Percentiles rank a stretch among this genome's conserved stretches.
Conservation (phyloP, 30 jellyfish, hydroid and myxozoan genomes). For the Cassiopea andromeda region DNA sequence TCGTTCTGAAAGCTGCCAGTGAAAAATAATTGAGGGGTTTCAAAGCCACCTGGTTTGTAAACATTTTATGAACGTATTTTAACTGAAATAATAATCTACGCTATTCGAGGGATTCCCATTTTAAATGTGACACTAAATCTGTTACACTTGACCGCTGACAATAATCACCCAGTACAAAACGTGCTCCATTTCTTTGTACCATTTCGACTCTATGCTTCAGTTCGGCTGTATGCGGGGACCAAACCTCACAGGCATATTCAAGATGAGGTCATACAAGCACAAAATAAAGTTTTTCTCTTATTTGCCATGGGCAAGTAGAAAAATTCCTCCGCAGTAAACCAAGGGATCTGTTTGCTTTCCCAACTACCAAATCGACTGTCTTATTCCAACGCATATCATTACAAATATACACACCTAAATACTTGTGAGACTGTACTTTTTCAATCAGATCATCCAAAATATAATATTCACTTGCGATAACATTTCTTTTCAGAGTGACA, state of each 20-base stretch:
- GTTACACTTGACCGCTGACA: conserved; percentile 57
- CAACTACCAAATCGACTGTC: background rate
- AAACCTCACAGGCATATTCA: conserved; percentile 73
- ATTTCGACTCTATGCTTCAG: conserved; percentile 38
- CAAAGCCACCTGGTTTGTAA: conserved; percentile 42
- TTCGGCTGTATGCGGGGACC: too few relatives aligned
- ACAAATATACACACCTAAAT: conserved; percentile 40
- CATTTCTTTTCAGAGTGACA: conserved; percentile 40
- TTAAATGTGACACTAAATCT: conserved; percentile 36
- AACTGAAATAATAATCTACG: conserved; percentile 57
- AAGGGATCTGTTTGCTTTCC: too few relatives aligned
- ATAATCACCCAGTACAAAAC: conserved; percentile 48
- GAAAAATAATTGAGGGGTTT: conserved; percentile 50
- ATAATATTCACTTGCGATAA: conserved; percentile 40
- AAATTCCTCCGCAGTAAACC: background rate
- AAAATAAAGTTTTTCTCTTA: conserved; percentile 33
- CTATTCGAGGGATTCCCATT: conserved; percentile 53
- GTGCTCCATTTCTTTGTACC: conserved; percentile 63
- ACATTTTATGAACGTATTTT: conserved; percentile 48
- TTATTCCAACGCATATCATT: conserved; percentile 12
- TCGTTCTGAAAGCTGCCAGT: conserved; percentile 68
- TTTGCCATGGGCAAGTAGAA: conserved; percentile 20
- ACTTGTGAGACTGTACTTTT: conserved; percentile 53
- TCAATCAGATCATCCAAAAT: conserved; percentile 48
- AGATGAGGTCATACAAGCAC: conserved; percentile 69